Base-by-base conservation (phyloP, 2,797 vertebrate genomes). In the Labroides dimidiatus region DNA sequence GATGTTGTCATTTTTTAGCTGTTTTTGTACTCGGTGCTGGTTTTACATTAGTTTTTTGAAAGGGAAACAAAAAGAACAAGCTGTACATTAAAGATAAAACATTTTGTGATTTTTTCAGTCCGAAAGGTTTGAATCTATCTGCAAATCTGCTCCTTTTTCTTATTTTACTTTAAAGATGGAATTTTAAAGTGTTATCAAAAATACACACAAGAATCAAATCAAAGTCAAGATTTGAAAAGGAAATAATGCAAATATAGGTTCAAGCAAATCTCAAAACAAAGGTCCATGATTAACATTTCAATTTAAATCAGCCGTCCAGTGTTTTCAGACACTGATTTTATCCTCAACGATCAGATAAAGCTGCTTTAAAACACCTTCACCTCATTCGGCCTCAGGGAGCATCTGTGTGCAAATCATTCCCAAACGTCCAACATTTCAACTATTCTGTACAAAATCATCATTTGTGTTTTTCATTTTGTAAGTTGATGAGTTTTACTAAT, bases 371-470 rank as follows among this genome's bases (percentile, higher is more conserved):
- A 19, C 45, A 72, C 49, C 72, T 6, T 43, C 58, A 52, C 21
- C 70, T 78, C 64, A 59, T 39, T 13, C 10, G 43, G 47, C 54
- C 68, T 81, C 80, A 57, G 69, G 73, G 64, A 79, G 36, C 39
- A 60, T 51, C 20, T 61, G 39, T 19, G 44, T 77, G 56, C 14
- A 21, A 8, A 36, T 64, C 14, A 4, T 20, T 33, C 10, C 33
- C 4, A 16, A 61, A 56, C 0, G 13, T 74, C 56, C 16, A 15
- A 15, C 62, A 68, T 42, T 78, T 70, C 58, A 80, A 24, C 23
- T 9, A 45, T 69, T 10, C 51, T 47, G 33, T 51, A 7, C 42
- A 16, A 56, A 14, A 41, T 42, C 69, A 13, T 61, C 9, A 0
- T 58, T 63, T 7, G 0, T 65, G 30, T 20, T 55, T 56, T 64